phyloP scores from a whole-genome alignment of 2,888 invertebrate species.

The Stomorhina lunata region DNA sequence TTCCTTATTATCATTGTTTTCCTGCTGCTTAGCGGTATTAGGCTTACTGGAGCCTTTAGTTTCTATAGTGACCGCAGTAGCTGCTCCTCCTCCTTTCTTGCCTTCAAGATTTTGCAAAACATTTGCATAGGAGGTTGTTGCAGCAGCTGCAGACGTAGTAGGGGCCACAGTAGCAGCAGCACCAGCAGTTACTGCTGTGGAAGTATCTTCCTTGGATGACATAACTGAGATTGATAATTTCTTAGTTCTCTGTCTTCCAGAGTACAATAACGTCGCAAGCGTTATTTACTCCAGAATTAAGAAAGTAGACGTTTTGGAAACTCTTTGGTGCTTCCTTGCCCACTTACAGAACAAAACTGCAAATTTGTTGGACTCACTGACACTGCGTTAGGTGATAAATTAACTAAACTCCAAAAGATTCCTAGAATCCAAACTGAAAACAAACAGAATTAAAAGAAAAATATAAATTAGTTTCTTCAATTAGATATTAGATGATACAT shows the following conservation, averaged over 20 bases:
- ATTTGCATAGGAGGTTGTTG: constrained; percentile 86
- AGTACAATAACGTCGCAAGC: constrained; percentile 65
- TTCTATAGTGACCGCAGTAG: constrained; percentile 32
- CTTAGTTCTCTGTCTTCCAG: constrained; percentile 68
- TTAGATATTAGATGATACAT: constrained; percentile 2
- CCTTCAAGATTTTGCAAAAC: constrained; percentile 82
- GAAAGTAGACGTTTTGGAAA: constrained; percentile 71
- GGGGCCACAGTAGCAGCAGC: constrained; percentile 56
- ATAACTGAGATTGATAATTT: constrained; percentile 68
- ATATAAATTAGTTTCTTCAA: constrained; percentile 6
- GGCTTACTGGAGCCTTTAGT: constrained; percentile 38
- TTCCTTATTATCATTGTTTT: constrained; percentile 71
- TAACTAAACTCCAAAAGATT: constrained; percentile 19
- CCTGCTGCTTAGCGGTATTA: constrained; percentile 58
- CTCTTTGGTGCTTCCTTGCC: constrained; percentile 76
- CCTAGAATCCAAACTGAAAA: constrained; percentile 38
- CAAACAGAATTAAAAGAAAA: background rate
- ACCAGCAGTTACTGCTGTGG: constrained; percentile 67
- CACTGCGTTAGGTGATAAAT: constrained; percentile 23
- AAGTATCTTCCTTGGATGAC: constrained; percentile 77
- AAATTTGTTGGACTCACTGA: constrained; percentile 9
- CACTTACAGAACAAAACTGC: constrained; percentile 45
- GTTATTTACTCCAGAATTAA: constrained; percentile 67
- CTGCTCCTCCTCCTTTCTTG: constrained; percentile 67
- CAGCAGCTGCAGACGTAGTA: constrained; percentile 72